These are phyloP conservation scores for Bos taurus DNA, from an alignment of 2,113 vertebrate species.

Conservation along the genomic window ARS-UCD2.0 NC_037355.1:8390001-8390500, in stretches of 20 bases:
- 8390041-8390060: neutral
- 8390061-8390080: neutral
- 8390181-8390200: neutral
- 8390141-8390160: neutral
- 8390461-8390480: neutral
- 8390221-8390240: neutral
- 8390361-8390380: neutral
- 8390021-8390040: neutral
- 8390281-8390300: too few species aligned
- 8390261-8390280: neutral
- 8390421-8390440: neutral
- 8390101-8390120: neutral
- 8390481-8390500: neutral
- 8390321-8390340: neutral
- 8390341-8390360: neutral
- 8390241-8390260: neutral
- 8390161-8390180: neutral
- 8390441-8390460: neutral
- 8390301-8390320: neutral
- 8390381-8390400: neutral
- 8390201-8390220: neutral
- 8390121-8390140: neutral
- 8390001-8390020: neutral
- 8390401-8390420: neutral
- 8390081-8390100: neutral